phyloP scores from a whole-genome alignment of 2,888 invertebrate genomes.

The Catocala nupta region DNA sequence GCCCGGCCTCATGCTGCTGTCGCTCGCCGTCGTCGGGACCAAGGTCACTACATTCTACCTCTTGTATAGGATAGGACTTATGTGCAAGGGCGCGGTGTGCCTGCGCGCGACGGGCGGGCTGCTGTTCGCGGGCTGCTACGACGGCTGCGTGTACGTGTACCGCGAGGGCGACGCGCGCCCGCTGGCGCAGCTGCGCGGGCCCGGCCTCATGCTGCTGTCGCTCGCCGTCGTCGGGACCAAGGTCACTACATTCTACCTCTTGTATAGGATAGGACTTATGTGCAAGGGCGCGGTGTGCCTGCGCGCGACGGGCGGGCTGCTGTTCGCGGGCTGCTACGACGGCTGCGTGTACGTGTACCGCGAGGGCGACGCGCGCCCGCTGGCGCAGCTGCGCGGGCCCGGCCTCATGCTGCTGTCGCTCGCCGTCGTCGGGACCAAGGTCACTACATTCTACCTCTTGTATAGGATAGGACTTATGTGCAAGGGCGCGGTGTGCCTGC shows the following conservation, averaged over 20 bases:
- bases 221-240: conserved; percentile 88
- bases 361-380: conserved; percentile 82
- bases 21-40: conserved; percentile 88
- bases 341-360: conserved; percentile 92
- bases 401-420: conserved; percentile 91
- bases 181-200: conserved; percentile 89
- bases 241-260: conserved; percentile 36
- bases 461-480: neutral
- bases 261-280: neutral
- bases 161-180: conserved; percentile 85
- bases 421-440: conserved; percentile 86
- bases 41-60: conserved; percentile 47
- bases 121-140: conserved; percentile 92
- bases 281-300: conserved; percentile 91
- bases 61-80: neutral
- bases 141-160: conserved; percentile 92
- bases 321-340: conserved; percentile 92
- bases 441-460: conserved; percentile 16
- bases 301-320: conserved; percentile 84
- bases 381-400: conserved; percentile 90
- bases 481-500: conserved; percentile 91
- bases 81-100: conserved; percentile 89
- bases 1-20: conserved; percentile 91
- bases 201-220: conserved; percentile 91
- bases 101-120: conserved; percentile 87